These are phyloP conservation scores for Prunella himalayana DNA, from an alignment of 2,113 vertebrate species.

Conservation along the genomic window DNA sequence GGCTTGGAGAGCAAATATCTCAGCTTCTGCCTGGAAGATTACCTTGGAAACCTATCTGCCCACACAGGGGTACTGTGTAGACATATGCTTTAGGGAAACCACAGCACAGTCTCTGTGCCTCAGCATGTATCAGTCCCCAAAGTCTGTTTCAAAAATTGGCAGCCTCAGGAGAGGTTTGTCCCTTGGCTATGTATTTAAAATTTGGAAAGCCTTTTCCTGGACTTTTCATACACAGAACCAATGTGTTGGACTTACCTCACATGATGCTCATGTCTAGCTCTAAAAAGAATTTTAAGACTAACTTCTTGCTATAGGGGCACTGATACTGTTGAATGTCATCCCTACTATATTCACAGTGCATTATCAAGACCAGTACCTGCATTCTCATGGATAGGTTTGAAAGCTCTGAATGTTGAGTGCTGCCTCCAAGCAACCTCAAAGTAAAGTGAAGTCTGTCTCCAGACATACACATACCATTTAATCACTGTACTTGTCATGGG, in stretches of 20 bases:
- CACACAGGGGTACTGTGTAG: not conserved
- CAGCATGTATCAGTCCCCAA: not conserved
- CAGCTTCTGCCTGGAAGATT: not conserved
- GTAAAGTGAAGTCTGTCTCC: not conserved
- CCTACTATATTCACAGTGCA: not conserved
- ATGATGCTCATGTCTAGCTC: not conserved
- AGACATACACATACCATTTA: not conserved
- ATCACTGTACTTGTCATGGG: not conserved
- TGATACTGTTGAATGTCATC: not conserved
- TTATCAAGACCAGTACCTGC: not conserved
- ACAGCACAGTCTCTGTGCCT: not conserved
- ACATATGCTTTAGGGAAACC: not conserved
- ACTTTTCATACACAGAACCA: not conserved
- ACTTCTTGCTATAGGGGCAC: not conserved
- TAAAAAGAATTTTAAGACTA: not conserved
- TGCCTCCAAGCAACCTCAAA: not conserved
- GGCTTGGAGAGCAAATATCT: not conserved
- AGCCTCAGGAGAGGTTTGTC: not conserved
- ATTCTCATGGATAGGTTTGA: not conserved
- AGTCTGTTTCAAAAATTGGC: not conserved
- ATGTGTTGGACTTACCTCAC: not conserved
- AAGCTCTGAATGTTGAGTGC: not conserved
- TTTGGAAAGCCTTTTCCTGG: not conserved
- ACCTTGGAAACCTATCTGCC: not conserved
- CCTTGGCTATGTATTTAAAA: not conserved